These are phyloP conservation scores for Philonicus albiceps DNA, from an alignment of 2,888 invertebrate species.

Conservation along the genomic window DNA sequence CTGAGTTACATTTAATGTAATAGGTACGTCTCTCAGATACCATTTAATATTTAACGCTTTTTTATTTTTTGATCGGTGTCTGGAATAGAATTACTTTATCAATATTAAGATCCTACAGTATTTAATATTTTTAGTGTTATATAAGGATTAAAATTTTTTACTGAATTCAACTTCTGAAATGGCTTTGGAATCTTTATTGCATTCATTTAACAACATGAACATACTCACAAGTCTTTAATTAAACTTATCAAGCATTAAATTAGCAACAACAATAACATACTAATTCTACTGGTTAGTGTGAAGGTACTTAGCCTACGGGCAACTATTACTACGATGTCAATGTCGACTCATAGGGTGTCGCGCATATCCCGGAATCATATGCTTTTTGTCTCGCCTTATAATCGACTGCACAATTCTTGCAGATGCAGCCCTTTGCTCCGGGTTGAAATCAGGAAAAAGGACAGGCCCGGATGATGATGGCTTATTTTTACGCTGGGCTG, in stretches of 20 bases:
- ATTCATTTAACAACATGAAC: neutral
- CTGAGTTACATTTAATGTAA: too few species aligned
- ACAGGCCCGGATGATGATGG: conserved; percentile 49
- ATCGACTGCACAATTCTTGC: conserved; percentile 59
- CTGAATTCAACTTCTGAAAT: neutral
- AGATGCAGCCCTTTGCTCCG: conserved; percentile 57
- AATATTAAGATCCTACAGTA: too few species aligned
- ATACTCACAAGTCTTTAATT: neutral
- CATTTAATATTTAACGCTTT: too few species aligned
- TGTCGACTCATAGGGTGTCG: conserved; percentile 26
- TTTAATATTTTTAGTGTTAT: neutral
- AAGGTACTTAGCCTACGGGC: neutral
- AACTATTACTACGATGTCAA: neutral
- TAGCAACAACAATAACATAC: neutral
- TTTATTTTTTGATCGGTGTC: too few species aligned
- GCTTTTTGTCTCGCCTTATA: conserved; percentile 58
- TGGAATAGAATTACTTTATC: too few species aligned
- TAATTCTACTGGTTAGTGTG: neutral
- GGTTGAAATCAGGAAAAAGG: conserved; percentile 48
- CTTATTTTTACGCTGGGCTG: conserved; percentile 41
- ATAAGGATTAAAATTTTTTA: neutral
- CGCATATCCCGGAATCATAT: conserved; percentile 59
- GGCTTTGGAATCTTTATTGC: neutral
- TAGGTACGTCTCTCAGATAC: too few species aligned
- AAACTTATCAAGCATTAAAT: neutral